These are phyloP conservation scores for Equus quagga DNA, from an alignment of 2,113 vertebrate species.

Conservation along the genomic window DNA sequence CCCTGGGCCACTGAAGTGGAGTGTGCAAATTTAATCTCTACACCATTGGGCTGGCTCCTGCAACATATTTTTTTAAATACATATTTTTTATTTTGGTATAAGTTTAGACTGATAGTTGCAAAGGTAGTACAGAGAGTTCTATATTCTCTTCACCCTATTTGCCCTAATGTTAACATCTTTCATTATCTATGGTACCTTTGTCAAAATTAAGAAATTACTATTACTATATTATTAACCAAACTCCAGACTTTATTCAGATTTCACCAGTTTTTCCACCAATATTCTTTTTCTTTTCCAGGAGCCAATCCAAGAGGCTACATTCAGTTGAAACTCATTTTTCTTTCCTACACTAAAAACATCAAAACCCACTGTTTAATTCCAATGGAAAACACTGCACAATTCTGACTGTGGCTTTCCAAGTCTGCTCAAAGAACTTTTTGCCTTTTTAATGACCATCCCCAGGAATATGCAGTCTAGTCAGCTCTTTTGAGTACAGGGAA, in stretches of 20 bases:
- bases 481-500: not conserved
- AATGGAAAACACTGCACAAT: not conserved
- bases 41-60: no score
- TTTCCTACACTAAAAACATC: not conserved
- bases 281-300: not conserved
- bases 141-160: not conserved
- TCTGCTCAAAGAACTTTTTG: not conserved
- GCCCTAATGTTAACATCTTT: not conserved
- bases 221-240: not conserved
- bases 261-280: not conserved
- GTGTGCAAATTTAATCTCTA: no score
- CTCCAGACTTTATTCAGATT: not conserved
- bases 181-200: not conserved
- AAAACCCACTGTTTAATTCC: conserved; percentile 7
- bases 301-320: not conserved
- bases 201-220: not conserved
- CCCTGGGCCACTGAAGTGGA: no score
- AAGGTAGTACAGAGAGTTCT: not conserved
- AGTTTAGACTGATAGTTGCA: not conserved
- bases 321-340: conserved; percentile 11
- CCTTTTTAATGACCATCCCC: not conserved
- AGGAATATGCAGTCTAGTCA: not conserved
- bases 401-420: not conserved
- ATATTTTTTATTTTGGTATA: not conserved
- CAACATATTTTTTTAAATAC: conserved; percentile 14